These are phyloP conservation scores for Drosophila differens DNA, from an alignment of 2,888 invertebrate species.

Conservation along the genomic window DNA sequence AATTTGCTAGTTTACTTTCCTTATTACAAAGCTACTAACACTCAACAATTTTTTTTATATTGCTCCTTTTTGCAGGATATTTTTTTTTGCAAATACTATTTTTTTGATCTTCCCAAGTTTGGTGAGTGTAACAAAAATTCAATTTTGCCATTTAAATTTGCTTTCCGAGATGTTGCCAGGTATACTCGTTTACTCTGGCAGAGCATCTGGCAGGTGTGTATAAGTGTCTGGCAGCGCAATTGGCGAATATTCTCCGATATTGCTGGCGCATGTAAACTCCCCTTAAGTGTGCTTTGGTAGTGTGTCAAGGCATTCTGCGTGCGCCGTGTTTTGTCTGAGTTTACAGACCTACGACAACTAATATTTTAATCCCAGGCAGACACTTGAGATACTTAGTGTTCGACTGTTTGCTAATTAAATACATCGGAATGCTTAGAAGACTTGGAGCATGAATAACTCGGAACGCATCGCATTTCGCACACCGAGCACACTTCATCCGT, in stretches of 20 bases:
- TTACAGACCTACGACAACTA: constrained; percentile 26
- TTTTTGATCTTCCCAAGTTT: background rate
- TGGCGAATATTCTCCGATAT: background rate
- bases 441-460: constrained; percentile 34
- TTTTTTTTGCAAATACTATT: background rate
- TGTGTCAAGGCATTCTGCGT: constrained; percentile 3
- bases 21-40: background rate
- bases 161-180: background rate
- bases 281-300: background rate
- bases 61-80: background rate
- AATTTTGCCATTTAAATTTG: background rate
- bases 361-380: constrained; percentile 11
- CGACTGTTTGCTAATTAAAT: constrained; percentile 15
- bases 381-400: constrained; percentile 14
- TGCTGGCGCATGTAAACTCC: background rate
- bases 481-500: background rate
- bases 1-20: no score
- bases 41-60: background rate
- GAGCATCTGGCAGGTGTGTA: background rate
- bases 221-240: background rate
- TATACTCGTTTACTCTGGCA: background rate
- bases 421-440: constrained; percentile 24
- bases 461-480: background rate
- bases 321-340: background rate
- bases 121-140: background rate